These are phyloP conservation scores for Borostomias antarcticus DNA, from an alignment of 2,797 vertebrate species.

Conservation along the genomic window DNA sequence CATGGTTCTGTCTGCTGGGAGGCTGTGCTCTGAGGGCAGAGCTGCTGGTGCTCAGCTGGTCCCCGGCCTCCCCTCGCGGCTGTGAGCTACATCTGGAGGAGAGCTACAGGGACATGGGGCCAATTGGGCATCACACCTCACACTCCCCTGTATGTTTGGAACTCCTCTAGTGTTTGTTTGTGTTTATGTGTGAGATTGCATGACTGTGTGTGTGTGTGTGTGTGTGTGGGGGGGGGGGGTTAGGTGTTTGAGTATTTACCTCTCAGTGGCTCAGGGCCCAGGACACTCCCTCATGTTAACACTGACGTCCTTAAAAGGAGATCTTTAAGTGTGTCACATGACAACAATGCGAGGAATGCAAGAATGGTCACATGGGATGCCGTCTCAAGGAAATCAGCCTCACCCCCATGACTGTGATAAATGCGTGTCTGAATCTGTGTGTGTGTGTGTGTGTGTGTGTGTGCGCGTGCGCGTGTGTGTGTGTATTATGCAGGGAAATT, in stretches of 20 bases:
- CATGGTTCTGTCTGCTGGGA: no score
- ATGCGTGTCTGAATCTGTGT: neutral
- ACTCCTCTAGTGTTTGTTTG: neutral
- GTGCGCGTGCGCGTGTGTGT: constrained; percentile 13
- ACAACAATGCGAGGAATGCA: constrained; percentile 82
- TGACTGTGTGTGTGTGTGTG: constrained; percentile 22
- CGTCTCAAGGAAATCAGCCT: constrained; percentile 78
- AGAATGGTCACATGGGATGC: constrained; percentile 76
- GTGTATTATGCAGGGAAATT: constrained; percentile 49
- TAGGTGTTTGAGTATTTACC: constrained; percentile 42
- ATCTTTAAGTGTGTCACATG: constrained; percentile 86
- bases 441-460: neutral
- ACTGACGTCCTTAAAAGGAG: constrained; percentile 82
- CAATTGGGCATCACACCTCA: neutral
- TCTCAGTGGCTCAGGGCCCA: constrained; percentile 55
- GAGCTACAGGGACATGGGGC: no score
- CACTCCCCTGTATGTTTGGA: neutral
- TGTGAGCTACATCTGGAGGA: no score
- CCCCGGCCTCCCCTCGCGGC: no score
- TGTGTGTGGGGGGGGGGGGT: no score
- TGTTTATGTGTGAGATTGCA: constrained; percentile 1
- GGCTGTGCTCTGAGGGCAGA: no score
- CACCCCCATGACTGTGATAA: constrained; percentile 51
- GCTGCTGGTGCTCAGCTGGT: no score
- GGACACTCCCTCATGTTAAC: constrained; percentile 72